phyloP scores from a whole-genome alignment of 2,113 vertebrate genomes.

The Strix uralensis region DNA sequence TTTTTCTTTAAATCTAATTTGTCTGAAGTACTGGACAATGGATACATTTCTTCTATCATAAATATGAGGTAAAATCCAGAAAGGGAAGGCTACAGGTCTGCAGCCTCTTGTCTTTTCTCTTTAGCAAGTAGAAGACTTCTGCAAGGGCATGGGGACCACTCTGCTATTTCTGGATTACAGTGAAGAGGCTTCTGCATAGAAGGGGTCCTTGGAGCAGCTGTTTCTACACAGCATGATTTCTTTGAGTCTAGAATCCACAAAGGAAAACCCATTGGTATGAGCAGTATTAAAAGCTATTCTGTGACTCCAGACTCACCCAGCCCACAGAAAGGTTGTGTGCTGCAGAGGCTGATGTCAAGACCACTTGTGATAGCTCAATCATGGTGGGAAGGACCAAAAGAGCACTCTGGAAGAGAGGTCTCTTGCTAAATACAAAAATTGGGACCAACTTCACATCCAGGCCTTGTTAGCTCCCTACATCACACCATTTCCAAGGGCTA shows the following conservation, averaged over 20 bases:
- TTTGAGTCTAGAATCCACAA: not conserved
- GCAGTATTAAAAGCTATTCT: not conserved
- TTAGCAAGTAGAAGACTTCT: not conserved
- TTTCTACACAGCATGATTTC: not conserved
- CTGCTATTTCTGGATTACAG: not conserved
- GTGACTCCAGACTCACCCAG: not conserved
- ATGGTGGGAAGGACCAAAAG: not conserved
- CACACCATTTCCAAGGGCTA: not conserved
- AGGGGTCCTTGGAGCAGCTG: not conserved
- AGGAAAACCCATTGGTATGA: not conserved
- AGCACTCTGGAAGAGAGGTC: not conserved
- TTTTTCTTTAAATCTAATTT: not conserved
- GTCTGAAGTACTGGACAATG: not conserved
- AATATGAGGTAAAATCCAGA: not conserved
- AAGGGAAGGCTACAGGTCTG: not conserved
- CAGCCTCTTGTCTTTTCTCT: not conserved
- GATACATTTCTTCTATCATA: not conserved
- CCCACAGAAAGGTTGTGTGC: not conserved
- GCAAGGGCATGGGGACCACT: not conserved
- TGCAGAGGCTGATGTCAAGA: not conserved
- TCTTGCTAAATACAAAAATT: not conserved
- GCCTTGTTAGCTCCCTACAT: not conserved
- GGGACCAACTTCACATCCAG: not conserved
- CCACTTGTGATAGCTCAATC: not conserved
- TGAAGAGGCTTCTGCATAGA: not conserved